Conservation (phyloP, 1,140 invertebrate species). For the Hyphantria cunea region DNA sequence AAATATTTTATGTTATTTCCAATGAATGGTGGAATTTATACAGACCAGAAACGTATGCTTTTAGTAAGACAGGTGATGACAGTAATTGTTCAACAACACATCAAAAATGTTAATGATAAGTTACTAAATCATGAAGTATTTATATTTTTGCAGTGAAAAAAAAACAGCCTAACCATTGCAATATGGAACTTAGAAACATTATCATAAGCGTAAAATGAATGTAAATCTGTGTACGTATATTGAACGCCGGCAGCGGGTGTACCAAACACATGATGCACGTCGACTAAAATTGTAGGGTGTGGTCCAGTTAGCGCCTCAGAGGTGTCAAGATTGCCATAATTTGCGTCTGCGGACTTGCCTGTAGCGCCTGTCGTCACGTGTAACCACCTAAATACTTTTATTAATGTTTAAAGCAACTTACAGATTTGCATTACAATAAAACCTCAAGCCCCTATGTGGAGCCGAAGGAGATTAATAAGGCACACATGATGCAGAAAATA, state of each 20-base stretch:
- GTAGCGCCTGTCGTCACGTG: conserved; percentile 75
- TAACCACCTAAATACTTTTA: conserved; percentile 76
- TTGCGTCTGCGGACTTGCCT: conserved; percentile 59
- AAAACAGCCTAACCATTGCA: background rate
- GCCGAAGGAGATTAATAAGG: no score
- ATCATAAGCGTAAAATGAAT: conserved; percentile 43
- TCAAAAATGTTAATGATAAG: no score
- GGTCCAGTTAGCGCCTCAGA: conserved; percentile 74
- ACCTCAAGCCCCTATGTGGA: conserved; percentile 40
- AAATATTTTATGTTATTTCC: no score
- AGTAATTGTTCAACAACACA: no score
- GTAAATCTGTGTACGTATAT: conserved; percentile 47
- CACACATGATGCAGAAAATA: background rate
- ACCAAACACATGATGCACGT: conserved; percentile 47
- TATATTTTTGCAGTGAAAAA: no score
- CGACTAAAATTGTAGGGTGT: conserved; percentile 71
- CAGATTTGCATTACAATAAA: conserved; percentile 49
- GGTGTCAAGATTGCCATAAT: conserved; percentile 79
- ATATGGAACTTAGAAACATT: background rate
- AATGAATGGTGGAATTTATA: no score
- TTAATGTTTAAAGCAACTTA: conserved; percentile 56
- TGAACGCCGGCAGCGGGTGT: conserved; percentile 45
- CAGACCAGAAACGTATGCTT: no score
- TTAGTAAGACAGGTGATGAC: no score
- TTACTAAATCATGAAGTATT: no score